phyloP scores from a whole-genome alignment of 2,888 invertebrate genomes.

The Oxycera nigricornis region DNA sequence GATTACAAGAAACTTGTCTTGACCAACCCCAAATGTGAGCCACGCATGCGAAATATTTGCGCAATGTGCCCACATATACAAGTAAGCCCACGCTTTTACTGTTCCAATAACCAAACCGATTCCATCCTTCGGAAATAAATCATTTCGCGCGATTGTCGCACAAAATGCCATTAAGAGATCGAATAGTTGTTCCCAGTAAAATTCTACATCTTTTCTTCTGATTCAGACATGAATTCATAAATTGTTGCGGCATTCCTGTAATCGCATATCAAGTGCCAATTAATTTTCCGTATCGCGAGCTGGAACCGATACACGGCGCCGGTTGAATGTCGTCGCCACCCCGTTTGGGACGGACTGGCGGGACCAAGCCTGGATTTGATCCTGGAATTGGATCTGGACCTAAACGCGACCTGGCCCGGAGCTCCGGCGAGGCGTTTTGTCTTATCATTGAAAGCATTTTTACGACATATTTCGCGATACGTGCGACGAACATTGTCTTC shows the following conservation, averaged over 20 bases:
- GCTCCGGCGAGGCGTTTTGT: slow-evolving; percentile 24
- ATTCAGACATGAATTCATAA: slow-evolving; percentile 40
- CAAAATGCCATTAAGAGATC: slow-evolving; percentile 31
- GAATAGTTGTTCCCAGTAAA: slow-evolving; percentile 25
- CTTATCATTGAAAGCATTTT: slow-evolving; percentile 33
- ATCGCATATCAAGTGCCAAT: slow-evolving; percentile 38
- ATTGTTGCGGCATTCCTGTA: slow-evolving; percentile 28
- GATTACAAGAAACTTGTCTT: too few relatives aligned
- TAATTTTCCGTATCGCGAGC: slow-evolving; percentile 32
- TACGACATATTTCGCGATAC: slow-evolving; percentile 33
- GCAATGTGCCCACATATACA: background rate
- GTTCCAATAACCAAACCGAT: slow-evolving; percentile 4
- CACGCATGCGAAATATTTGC: background rate
- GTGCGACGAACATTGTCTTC: slow-evolving; percentile 27
- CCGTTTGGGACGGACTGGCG: background rate
- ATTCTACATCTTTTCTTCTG: slow-evolving; percentile 40
- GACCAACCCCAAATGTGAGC: background rate
- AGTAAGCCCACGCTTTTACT: slow-evolving; percentile 31
- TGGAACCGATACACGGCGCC: slow-evolving; percentile 9
- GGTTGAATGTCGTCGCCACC: background rate
- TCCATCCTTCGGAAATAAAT: slow-evolving; percentile 26
- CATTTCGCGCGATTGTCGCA: slow-evolving; percentile 36
- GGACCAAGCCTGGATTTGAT: background rate
- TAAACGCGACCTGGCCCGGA: too few relatives aligned
- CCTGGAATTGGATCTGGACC: too few relatives aligned